Percentiles rank a stretch among this genome's conserved stretches.
phyloP scores from a whole-genome alignment of 2,113 vertebrate genomes.

The Taurulus bubalis region DNA sequence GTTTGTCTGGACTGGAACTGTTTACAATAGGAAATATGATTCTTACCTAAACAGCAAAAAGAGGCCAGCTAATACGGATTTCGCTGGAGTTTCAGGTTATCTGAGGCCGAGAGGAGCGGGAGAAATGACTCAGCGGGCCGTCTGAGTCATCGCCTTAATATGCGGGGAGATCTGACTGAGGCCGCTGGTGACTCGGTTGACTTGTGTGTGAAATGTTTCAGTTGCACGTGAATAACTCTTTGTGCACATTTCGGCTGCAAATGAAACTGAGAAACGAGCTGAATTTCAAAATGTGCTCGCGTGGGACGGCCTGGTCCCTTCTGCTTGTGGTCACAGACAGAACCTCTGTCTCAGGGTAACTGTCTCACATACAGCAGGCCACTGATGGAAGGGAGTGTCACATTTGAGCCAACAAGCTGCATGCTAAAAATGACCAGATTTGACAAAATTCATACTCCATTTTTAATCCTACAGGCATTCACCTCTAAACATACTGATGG shows the following conservation, averaged over 20 bases:
- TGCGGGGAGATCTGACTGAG: slow-evolving; percentile 31
- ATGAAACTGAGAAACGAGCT: slow-evolving; percentile 3
- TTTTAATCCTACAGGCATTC: neutral
- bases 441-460: neutral
- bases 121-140: slow-evolving; percentile 56
- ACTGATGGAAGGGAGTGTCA: neutral
- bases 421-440: neutral
- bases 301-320: neutral
- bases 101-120: slow-evolving; percentile 47
- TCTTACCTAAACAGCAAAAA: slow-evolving; percentile 34
- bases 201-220: slow-evolving; percentile 16
- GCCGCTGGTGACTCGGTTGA: slow-evolving; percentile 16
- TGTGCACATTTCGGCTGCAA: slow-evolving; percentile 17
- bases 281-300: neutral
- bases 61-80: slow-evolving; percentile 41
- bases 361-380: neutral
- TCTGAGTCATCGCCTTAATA: slow-evolving; percentile 56
- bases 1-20: slow-evolving; percentile 36
- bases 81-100: slow-evolving; percentile 39
- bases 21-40: slow-evolving; percentile 39
- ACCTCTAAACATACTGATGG: neutral
- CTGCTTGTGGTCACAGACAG: neutral
- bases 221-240: slow-evolving; percentile 4
- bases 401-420: neutral
- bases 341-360: neutral